Evolutionary conservation across 2,888 invertebrate species (phyloP).

Genomic region (Choristoneura rosaceana): DNA sequence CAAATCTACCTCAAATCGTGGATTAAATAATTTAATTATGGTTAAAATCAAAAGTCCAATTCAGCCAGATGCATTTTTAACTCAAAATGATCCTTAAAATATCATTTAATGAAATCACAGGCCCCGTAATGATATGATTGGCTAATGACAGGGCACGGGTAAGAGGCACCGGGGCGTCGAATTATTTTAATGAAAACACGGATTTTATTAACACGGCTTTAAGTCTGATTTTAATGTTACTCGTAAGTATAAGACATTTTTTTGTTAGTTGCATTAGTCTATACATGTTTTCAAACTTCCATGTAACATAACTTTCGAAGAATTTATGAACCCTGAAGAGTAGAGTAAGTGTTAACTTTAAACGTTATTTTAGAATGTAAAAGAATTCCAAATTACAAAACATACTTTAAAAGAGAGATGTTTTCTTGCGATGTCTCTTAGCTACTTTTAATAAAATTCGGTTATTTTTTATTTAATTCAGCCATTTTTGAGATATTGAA

Average conservation of each 20-base stretch:
- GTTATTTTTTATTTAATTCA: no score
- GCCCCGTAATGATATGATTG: slow-evolving; percentile 36
- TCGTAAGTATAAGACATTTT: no score
- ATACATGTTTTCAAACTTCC: no score
- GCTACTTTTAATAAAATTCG: no score
- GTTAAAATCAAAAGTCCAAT: neutral
- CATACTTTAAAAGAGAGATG: no score
- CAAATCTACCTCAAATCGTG: neutral
- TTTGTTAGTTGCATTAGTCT: no score
- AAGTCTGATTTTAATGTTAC: neutral
- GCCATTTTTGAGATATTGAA: no score
- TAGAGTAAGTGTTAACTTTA: no score
- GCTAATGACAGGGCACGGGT: slow-evolving; percentile 35
- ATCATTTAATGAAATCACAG: slow-evolving; percentile 36
- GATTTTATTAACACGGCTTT: neutral
- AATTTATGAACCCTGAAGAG: neutral
- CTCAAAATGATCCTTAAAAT: slow-evolving; percentile 11
- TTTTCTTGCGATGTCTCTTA: no score
- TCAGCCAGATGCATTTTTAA: slow-evolving; percentile 1
- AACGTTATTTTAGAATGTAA: no score
- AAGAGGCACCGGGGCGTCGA: slow-evolving; percentile 7
- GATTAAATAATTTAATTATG: neutral
- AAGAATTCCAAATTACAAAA: no score
- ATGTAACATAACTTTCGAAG: neutral
- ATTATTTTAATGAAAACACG: slow-evolving; percentile 29